These are phyloP conservation scores for Latrodectus geometricus DNA, from an alignment of 1,140 invertebrate species.

Conservation along the genomic window DNA sequence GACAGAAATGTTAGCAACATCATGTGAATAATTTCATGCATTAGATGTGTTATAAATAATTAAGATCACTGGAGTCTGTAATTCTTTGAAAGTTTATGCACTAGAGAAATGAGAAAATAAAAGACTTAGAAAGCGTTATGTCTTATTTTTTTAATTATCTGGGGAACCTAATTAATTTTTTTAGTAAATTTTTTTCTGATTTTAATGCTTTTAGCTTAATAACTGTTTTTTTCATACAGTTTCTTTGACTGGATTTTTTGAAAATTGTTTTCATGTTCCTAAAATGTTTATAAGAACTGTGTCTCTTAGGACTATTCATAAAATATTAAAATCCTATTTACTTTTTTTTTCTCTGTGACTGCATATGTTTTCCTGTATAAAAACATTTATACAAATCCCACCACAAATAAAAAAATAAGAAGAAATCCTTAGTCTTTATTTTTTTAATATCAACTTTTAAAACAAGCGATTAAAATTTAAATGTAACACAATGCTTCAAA, in stretches of 20 bases:
- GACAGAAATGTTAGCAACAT: background rate
- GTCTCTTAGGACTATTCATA: too few species aligned
- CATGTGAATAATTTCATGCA: background rate
- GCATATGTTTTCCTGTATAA: too few species aligned
- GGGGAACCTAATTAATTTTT: slow-evolving; percentile 1
- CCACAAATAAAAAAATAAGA: too few species aligned
- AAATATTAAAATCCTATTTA: too few species aligned
- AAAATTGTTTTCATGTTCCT: too few species aligned
- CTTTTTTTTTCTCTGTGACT: too few species aligned
- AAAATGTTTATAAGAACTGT: too few species aligned
- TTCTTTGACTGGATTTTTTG: background rate
- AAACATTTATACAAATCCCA: too few species aligned
- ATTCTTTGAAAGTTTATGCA: background rate
- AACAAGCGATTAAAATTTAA: too few species aligned
- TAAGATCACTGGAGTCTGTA: background rate
- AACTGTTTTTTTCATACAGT: background rate
- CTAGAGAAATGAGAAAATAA: background rate
- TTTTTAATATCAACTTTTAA: too few species aligned
- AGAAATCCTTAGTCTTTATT: too few species aligned
- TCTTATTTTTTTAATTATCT: background rate
- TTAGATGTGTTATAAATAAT: slow-evolving; percentile 26
- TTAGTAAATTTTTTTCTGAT: background rate
- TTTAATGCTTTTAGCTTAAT: background rate
- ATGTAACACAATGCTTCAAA: too few species aligned
- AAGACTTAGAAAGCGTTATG: background rate